Evolutionary conservation across 2,797 vertebrate species (phyloP).

Genomic region (Podarcis lilfordi): DNA sequence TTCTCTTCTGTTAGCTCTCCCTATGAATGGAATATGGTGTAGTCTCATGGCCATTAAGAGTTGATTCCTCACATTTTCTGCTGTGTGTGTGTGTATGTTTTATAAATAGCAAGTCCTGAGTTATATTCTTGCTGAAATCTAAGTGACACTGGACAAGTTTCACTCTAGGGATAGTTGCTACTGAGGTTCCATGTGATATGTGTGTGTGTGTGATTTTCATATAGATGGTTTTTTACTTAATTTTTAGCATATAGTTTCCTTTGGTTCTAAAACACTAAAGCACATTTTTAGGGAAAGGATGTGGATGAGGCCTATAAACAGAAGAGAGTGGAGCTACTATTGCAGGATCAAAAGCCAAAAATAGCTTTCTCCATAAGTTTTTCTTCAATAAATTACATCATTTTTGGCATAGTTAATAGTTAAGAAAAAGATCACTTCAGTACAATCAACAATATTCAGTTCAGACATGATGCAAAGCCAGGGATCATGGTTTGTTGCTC

Average conservation of each 20-base stretch:
- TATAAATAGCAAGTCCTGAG: not conserved
- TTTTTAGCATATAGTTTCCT: not conserved
- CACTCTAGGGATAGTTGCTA: not conserved
- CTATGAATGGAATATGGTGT: not conserved
- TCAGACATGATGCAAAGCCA: too few species aligned
- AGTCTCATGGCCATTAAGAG: not conserved
- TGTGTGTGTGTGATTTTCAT: not conserved
- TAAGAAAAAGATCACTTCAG: too few species aligned
- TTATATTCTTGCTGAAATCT: not conserved
- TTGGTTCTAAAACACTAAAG: not conserved
- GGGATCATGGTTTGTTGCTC: too few species aligned
- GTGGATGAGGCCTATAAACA: not conserved
- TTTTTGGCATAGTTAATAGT: not conserved
- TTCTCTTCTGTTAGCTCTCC: not conserved
- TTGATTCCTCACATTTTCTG: not conserved
- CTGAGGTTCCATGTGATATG: not conserved
- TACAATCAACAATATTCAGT: too few species aligned
- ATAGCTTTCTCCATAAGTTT: not conserved
- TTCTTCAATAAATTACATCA: too few species aligned
- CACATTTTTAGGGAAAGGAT: not conserved
- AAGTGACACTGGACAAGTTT: not conserved
- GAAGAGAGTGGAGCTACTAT: not conserved
- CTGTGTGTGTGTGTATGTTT: not conserved
- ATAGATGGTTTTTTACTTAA: not conserved
- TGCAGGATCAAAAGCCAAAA: not conserved